Evolutionary conservation across 1,140 invertebrate species (phyloP), one percentile per base, ranked within the genome.

Genomic region (Varroa destructor): DNA sequence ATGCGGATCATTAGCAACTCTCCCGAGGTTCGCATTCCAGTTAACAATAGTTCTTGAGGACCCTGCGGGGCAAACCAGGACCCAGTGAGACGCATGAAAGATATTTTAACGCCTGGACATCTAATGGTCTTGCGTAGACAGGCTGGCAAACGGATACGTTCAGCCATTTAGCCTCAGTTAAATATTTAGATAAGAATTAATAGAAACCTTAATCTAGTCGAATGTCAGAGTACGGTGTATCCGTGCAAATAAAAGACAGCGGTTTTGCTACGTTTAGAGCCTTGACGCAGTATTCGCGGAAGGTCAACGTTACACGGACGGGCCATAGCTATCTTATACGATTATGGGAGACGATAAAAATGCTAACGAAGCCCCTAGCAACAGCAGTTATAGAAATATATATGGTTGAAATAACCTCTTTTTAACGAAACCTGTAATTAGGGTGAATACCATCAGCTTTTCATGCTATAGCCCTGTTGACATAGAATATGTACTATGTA

Each of bases 21-120:
- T 4, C 61, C 61, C 61, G 61, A 67, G 14, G 61, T 25, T 4
- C 37, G 10, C 12, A 12, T 12, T 1, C 40, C 61, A 2, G 61
- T 67, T 10, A 67, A 37, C 10, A 67, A 37, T 5, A 67, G 61
- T 37, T 67, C 61, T 40, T 67, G 61, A 14, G 61, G 61, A 36
- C 61, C 61, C 61, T 67, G 61, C 5, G 12, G 12, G 57, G 61
- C 40, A 67, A 5, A 67, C 2, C 12, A 8, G 46, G 8, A 51
- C 25, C 25, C 25, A 25, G 25, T 25, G 42, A 58, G 57, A 25
- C 10, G 10, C 10, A 56, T 56, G 55, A n/a, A 10, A 10, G 55
- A 12, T 56, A 56, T 56, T 56, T n/a, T 12, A 12, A 12, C 55
- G 55, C 10, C 10, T 56, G 55, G 10, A 12, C 55, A 56, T 12